Evolutionary conservation across 92 coral and sea anemone genomes (phyloP).

Genomic region (Epizoanthus stellaris): DNA sequence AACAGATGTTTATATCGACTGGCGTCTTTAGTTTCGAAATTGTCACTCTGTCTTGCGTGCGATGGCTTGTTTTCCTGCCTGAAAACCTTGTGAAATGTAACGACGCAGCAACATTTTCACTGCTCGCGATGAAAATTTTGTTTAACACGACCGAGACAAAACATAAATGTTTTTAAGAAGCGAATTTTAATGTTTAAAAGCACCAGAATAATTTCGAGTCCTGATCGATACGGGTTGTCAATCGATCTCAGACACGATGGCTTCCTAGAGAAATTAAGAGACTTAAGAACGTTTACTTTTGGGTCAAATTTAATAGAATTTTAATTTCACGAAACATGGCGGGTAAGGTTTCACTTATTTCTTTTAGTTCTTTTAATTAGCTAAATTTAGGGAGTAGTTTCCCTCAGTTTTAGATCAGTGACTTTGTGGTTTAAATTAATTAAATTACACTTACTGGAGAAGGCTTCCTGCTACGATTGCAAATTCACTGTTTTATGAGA

Average conservation of each 20-base stretch:
- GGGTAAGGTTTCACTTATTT: conserved; percentile 46
- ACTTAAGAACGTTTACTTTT: conserved; percentile 65
- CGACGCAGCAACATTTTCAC: background rate
- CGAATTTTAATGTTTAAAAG: conserved; percentile 1
- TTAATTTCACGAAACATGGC: conserved; percentile 73
- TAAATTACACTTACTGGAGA: conserved; percentile 34
- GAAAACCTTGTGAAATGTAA: background rate
- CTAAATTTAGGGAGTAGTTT: conserved; percentile 55
- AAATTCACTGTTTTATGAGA: conserved; percentile 33
- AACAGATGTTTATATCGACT: conserved; percentile 69
- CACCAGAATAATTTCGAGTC: background rate
- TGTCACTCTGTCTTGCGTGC: conserved; percentile 31
- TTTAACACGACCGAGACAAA: background rate
- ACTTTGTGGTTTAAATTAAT: conserved; percentile 47
- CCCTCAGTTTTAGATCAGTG: conserved; percentile 44
- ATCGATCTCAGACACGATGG: conserved; percentile 23
- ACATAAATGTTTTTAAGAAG: background rate
- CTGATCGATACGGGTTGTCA: conserved; percentile 35
- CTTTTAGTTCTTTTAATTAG: conserved; percentile 69
- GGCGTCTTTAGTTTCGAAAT: conserved; percentile 54
- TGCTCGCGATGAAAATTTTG: background rate
- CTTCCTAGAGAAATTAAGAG: conserved; percentile 57
- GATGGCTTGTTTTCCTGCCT: background rate
- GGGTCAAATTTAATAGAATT: conserved; percentile 83
- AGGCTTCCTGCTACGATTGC: conserved; percentile 24